Conservation (phyloP, 2,888 invertebrate genomes). For the Lottia scabra region DNA sequence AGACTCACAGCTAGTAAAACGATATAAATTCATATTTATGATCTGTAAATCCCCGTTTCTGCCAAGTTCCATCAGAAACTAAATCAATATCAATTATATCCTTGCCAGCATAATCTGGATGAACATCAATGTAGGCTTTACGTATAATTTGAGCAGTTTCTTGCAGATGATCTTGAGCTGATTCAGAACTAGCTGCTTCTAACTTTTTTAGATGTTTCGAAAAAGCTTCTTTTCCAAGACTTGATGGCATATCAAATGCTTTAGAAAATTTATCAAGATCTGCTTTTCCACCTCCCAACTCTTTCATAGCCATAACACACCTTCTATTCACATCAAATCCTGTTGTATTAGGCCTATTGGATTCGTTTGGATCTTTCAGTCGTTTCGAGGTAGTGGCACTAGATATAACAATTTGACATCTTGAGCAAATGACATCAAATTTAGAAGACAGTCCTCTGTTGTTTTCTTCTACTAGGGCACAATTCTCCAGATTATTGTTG, state of each 20-base stretch:
- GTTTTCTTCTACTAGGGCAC: neutral
- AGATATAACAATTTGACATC: neutral
- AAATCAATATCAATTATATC: neutral
- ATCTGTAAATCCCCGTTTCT: neutral
- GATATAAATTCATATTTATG: too few relatives aligned
- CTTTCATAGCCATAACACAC: neutral
- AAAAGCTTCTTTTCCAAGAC: neutral
- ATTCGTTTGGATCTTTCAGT: neutral
- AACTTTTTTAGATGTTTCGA: neutral
- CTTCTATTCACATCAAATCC: neutral
- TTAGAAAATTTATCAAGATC: neutral
- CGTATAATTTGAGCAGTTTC: neutral
- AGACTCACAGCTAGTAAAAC: too few relatives aligned
- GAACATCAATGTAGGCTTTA: neutral
- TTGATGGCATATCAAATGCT: neutral
- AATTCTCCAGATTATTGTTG: neutral
- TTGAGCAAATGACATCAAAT: neutral
- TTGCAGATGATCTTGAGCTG: neutral
- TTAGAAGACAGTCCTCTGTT: neutral
- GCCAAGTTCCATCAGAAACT: neutral
- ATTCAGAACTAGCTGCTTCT: neutral
- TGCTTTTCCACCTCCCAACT: neutral
- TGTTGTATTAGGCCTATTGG: neutral
- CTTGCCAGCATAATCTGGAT: neutral
- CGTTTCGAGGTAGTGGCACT: neutral